phyloP scores from a whole-genome alignment of 2,888 invertebrate genomes.

The Pollenia amentaria region DNA sequence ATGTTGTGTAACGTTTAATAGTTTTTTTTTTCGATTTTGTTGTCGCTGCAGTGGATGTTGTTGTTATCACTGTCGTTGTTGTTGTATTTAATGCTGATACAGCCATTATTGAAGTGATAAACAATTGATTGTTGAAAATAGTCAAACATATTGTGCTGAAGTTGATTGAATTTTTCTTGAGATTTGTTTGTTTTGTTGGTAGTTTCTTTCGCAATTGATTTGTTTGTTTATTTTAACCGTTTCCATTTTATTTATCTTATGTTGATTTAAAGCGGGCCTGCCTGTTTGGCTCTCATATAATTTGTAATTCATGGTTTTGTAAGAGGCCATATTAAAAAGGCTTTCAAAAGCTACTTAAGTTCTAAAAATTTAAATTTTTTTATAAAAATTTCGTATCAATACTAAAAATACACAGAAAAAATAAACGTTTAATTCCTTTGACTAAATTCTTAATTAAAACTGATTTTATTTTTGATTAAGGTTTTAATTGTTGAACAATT shows the following conservation, averaged over 20 bases:
- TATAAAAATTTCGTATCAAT: background rate
- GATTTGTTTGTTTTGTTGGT: slow-evolving; percentile 52
- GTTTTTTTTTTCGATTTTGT: slow-evolving; percentile 60
- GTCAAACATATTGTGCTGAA: slow-evolving; percentile 53
- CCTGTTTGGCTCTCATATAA: slow-evolving; percentile 34
- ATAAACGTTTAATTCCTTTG: no score
- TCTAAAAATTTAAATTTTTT: background rate
- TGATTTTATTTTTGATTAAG: no score
- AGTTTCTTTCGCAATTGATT: slow-evolving; percentile 63
- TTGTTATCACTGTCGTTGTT: slow-evolving; percentile 27
- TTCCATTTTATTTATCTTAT: slow-evolving; percentile 23
- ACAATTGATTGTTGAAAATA: slow-evolving; percentile 70
- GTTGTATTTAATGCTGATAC: slow-evolving; percentile 59
- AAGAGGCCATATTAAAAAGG: background rate
- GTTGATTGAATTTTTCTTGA: slow-evolving; percentile 61
- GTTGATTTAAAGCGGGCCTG: slow-evolving; percentile 3
- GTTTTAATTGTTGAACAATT: no score
- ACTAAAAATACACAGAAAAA: no score
- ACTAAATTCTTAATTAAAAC: no score
- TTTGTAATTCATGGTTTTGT: background rate
- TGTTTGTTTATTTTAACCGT: slow-evolving; percentile 36
- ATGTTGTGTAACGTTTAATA: slow-evolving; percentile 65
- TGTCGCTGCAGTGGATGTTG: slow-evolving; percentile 51
- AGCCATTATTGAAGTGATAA: slow-evolving; percentile 69
- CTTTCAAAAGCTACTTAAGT: background rate